Percentiles rank a stretch among this genome's conserved stretches.
phyloP scores from a whole-genome alignment of 2,797 vertebrate species.

The Choloepus didactylus region DNA sequence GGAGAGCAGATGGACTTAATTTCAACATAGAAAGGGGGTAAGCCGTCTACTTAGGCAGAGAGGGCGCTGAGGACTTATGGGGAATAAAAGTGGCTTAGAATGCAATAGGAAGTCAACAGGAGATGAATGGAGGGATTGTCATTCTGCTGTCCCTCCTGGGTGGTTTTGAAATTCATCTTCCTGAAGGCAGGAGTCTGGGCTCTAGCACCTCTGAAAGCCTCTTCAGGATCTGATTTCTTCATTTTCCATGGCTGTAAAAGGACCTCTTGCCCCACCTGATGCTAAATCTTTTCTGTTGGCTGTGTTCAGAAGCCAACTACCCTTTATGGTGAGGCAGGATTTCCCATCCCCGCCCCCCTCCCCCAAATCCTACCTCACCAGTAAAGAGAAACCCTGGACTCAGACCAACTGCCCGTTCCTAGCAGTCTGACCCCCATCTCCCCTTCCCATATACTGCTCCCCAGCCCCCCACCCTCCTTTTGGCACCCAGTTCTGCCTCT shows the following conservation, averaged over 20 bases:
- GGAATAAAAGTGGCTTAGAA: constrained; percentile 7
- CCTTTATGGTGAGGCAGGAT: not conserved
- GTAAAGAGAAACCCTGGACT: not conserved
- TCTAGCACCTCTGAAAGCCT: not conserved
- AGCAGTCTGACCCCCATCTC: not conserved
- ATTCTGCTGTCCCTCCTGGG: not conserved
- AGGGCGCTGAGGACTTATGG: not conserved
- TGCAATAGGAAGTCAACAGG: not conserved
- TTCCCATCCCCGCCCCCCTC: not conserved
- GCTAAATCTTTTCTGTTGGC: not conserved
- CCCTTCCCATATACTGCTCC: not conserved
- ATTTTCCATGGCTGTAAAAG: not conserved
- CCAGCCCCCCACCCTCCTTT: no score
- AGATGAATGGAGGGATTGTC: not conserved
- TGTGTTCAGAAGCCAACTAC: not conserved
- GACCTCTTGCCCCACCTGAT: not conserved
- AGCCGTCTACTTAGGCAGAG: not conserved
- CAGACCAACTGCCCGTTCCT: not conserved
- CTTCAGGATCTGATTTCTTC: constrained; percentile 5
- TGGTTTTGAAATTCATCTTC: constrained; percentile 48
- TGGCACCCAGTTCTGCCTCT: not conserved
- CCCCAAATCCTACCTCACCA: not conserved
- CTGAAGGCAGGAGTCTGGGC: constrained; percentile 9
- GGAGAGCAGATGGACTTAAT: constrained; percentile 9
- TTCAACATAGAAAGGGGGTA: not conserved